Evolutionary conservation across 2,888 invertebrate species (phyloP).

Genomic region (Archips xylosteana): DNA sequence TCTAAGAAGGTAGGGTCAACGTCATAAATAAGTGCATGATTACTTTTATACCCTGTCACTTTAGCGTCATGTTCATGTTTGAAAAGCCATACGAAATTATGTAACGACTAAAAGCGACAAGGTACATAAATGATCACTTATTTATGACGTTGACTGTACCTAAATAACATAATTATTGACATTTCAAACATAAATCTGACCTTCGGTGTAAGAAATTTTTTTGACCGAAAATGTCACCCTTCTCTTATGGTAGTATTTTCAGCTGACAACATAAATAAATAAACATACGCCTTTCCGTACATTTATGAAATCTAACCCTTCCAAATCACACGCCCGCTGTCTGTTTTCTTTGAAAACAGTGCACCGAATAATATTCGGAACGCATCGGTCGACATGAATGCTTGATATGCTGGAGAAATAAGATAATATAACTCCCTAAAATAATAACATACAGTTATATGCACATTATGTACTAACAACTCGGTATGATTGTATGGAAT

Average conservation of each 20-base stretch:
- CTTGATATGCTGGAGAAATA: constrained; percentile 7
- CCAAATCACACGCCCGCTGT: constrained; percentile 12
- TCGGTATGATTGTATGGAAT: too few species aligned
- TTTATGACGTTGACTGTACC: too few species aligned
- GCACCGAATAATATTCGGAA: constrained; percentile 13
- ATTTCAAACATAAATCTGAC: not conserved
- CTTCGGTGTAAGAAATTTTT: not conserved
- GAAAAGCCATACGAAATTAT: too few species aligned
- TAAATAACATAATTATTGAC: too few species aligned
- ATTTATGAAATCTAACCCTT: constrained; percentile 36
- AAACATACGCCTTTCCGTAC: constrained; percentile 24
- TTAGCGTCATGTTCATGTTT: too few species aligned
- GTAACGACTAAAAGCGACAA: too few species aligned
- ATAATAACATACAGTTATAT: too few species aligned
- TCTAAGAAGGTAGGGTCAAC: too few species aligned
- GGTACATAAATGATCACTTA: too few species aligned
- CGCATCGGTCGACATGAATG: constrained; percentile 3
- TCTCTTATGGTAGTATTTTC: constrained; percentile 27
- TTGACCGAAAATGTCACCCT: not conserved
- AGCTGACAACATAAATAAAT: constrained; percentile 32
- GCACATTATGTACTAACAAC: too few species aligned
- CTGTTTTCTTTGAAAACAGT: constrained; percentile 35
- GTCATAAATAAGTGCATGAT: too few species aligned
- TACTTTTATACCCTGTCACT: too few species aligned
- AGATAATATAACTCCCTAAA: not conserved